Percentiles rank a stretch among this genome's conserved stretches.
These are phyloP conservation scores for Smittia sp. DNA, from an alignment of 2,888 invertebrate genomes.

Conservation along the genomic window DNA sequence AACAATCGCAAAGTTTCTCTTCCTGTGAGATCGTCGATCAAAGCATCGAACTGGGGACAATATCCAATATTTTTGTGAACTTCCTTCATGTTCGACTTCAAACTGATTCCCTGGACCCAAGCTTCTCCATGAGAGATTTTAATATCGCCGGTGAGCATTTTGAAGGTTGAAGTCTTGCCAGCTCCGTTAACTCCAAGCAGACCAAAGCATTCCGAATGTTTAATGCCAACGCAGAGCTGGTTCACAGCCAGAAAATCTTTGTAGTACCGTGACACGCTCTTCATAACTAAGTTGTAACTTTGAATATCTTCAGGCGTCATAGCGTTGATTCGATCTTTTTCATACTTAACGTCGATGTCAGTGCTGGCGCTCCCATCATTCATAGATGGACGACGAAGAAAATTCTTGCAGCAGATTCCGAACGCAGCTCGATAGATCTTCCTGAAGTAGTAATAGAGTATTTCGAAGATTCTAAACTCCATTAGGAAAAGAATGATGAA, in stretches of 20 bases:
- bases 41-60: constrained; percentile 74
- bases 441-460: constrained; percentile 22
- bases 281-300: constrained; percentile 58
- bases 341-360: constrained; percentile 60
- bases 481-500: constrained; percentile 61
- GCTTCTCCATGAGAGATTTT: constrained; percentile 68
- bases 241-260: constrained; percentile 69
- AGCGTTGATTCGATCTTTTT: constrained; percentile 56
- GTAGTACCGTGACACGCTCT: constrained; percentile 68
- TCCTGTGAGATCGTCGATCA: constrained; percentile 68
- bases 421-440: constrained; percentile 19
- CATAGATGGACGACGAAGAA: not conserved
- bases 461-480: constrained; percentile 59
- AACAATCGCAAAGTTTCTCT: constrained; percentile 67
- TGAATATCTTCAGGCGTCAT: constrained; percentile 51
- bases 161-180: constrained; percentile 85
- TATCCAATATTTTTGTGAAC: constrained; percentile 66
- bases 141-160: constrained; percentile 85
- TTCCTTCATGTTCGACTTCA: constrained; percentile 57
- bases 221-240: constrained; percentile 58
- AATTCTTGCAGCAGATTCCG: constrained; percentile 4
- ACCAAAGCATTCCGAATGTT: constrained; percentile 66
- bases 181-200: constrained; percentile 77
- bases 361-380: constrained; percentile 47
- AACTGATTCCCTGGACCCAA: constrained; percentile 61